Base-by-base conservation (phyloP, 2,113 vertebrate species). In the Stictonetta naevosa region DNA sequence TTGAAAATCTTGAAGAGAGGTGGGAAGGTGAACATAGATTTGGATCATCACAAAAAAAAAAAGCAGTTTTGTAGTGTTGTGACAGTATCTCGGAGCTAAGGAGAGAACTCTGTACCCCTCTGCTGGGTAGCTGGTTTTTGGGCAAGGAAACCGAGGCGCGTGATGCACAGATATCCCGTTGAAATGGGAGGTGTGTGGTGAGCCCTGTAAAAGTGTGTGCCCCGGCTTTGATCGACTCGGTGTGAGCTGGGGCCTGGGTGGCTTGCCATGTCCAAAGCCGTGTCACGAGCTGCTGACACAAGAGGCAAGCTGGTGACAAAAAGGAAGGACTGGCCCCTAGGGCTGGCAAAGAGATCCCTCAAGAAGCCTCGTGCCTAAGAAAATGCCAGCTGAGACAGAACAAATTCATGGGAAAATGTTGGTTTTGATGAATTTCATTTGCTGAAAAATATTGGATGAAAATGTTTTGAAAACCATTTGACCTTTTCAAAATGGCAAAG, bases 401-500 rank as follows among this genome's bases (percentile, higher is more conserved):
- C 18, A 34, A 72, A 79, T 96, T 79, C 2, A 7, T 87, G 81
- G 89, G 83, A 76, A 92, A 95, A 73, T 4, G 67, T 89, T 95
- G 74, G 74, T 58, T 95, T 93, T 95, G 95, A 95, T 95, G 76
- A 95, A 94, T 94, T 94, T 96, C 73, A 53, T 28, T 86, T 96
- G 86, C 80, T 96, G 83, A 93, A 96, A 96, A 92, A 94, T 96
- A 96, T 84, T 93, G 83, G 93, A 79, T 0, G 0, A 86, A 91
- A 96, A 94, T 86, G 95, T 97, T 96, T 96, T 94, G 92, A 96
- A 95, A 96, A 90, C 77, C 44, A 73, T 88, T 96, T 94, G 95
- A 97, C 95, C 92, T 95, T 97, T 96, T 95, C 77, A 77, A 96
- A 96, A 95, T 95, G 95, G 92, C 95, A 96, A 88, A 90, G 67